Conservation (phyloP, 2,888 invertebrate genomes). For the Empis stercorea region DNA sequence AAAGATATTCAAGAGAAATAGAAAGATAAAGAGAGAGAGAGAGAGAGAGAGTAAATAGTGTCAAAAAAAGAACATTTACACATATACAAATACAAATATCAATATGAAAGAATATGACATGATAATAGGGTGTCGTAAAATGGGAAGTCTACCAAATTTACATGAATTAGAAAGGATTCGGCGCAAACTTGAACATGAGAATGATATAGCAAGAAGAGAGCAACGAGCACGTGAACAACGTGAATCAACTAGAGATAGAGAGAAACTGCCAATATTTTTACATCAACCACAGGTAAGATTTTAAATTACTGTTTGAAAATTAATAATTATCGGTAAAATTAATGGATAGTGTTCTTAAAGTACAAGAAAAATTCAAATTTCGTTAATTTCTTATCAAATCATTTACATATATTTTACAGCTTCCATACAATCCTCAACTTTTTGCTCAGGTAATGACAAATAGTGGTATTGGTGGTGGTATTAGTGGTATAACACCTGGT, state of each 20-base stretch:
- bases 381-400: too few relatives aligned
- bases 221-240: conserved; percentile 24
- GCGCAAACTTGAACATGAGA: conserved; percentile 30
- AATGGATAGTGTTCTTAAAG: too few relatives aligned
- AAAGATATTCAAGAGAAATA: too few relatives aligned
- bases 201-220: conserved; percentile 24
- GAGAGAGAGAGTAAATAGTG: too few relatives aligned
- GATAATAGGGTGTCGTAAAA: conserved; percentile 17
- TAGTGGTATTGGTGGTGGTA: not conserved
- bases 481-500: conserved; percentile 9
- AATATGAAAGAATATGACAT: too few relatives aligned
- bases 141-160: conserved; percentile 55
- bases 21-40: too few relatives aligned
- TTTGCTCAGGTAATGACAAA: not conserved
- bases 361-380: too few relatives aligned
- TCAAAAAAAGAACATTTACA: too few relatives aligned
- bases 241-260: conserved; percentile 26
- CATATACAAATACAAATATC: too few relatives aligned
- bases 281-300: conserved; percentile 28
- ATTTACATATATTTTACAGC: too few relatives aligned
- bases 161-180: conserved; percentile 43
- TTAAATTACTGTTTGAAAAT: too few relatives aligned
- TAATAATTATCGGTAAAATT: too few relatives aligned
- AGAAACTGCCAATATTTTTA: conserved; percentile 24
- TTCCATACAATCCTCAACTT: conserved; percentile 19